Percentiles rank a stretch among this genome's conserved stretches.
These are phyloP conservation scores for Eucera pruinosa DNA, from an alignment of 2,888 invertebrate species.

Conservation along the genomic window DNA sequence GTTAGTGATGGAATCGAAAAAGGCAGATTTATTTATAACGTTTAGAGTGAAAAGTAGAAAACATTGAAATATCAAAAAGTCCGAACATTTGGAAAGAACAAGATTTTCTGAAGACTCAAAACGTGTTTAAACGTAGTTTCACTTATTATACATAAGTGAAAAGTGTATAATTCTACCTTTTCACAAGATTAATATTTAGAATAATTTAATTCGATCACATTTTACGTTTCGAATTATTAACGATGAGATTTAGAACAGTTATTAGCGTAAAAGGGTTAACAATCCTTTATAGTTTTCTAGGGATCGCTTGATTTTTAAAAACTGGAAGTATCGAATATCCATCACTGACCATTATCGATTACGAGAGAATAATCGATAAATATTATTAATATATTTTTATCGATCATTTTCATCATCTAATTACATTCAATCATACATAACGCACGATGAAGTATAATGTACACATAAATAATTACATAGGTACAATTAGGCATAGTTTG, in stretches of 20 bases:
- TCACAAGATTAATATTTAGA: background rate
- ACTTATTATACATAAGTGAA: background rate
- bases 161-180: background rate
- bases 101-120: background rate
- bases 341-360: constrained; percentile 37
- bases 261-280: background rate
- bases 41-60: constrained; percentile 22
- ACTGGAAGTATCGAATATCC: constrained; percentile 27
- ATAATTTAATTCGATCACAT: background rate
- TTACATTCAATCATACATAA: constrained; percentile 16
- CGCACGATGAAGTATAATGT: constrained; percentile 61
- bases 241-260: constrained; percentile 2
- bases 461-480: constrained; percentile 73
- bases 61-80: constrained; percentile 3
- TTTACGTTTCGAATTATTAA: background rate
- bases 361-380: constrained; percentile 24
- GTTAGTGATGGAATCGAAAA: constrained; percentile 50
- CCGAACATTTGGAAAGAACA: constrained; percentile 4
- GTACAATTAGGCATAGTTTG: constrained; percentile 67
- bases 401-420: constrained; percentile 27
- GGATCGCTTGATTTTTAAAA: constrained; percentile 1
- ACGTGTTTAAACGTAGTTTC: background rate
- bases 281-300: constrained; percentile 12
- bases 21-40: constrained; percentile 5
- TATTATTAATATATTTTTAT: constrained; percentile 12